These are phyloP conservation scores for Dicerorhinus sumatrensis DNA, from an alignment of 2,113 vertebrate genomes.

Conservation along the genomic window DNA sequence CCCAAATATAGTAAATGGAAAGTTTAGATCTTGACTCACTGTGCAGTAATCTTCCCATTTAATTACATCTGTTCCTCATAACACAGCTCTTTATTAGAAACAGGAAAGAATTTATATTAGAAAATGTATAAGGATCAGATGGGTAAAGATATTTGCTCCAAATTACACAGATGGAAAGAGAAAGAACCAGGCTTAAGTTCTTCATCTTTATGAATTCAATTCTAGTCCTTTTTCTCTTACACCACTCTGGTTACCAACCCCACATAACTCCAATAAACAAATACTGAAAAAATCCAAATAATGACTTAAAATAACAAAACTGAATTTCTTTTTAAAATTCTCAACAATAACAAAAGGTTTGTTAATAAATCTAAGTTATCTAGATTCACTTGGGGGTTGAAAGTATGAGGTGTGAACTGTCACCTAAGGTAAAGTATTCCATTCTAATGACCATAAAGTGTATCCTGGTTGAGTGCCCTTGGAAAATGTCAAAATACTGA, in stretches of 20 bases:
- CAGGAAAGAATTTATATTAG: not conserved
- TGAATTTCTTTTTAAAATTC: not conserved
- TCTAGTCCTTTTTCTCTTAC: not conserved
- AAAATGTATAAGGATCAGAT: not conserved
- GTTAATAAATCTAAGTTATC: not conserved
- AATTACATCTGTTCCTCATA: not conserved
- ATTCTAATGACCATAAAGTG: not conserved
- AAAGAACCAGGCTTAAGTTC: not conserved
- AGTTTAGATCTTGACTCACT: not conserved
- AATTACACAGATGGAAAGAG: not conserved
- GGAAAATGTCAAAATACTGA: not conserved
- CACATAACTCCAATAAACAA: not conserved
- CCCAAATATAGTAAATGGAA: not conserved
- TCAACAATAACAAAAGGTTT: not conserved
- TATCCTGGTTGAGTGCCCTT: not conserved
- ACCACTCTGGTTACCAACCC: not conserved
- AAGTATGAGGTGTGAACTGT: not conserved
- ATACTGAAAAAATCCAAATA: not conserved
- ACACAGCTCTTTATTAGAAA: not conserved
- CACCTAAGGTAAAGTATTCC: not conserved
- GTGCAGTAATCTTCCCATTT: not conserved
- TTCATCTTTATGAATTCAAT: not conserved
- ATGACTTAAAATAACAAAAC: not conserved
- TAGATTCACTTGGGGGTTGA: not conserved
- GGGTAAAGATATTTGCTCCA: not conserved